phyloP scores from a whole-genome alignment of 2,888 invertebrate species.

The Hedychridium roseum region DNA sequence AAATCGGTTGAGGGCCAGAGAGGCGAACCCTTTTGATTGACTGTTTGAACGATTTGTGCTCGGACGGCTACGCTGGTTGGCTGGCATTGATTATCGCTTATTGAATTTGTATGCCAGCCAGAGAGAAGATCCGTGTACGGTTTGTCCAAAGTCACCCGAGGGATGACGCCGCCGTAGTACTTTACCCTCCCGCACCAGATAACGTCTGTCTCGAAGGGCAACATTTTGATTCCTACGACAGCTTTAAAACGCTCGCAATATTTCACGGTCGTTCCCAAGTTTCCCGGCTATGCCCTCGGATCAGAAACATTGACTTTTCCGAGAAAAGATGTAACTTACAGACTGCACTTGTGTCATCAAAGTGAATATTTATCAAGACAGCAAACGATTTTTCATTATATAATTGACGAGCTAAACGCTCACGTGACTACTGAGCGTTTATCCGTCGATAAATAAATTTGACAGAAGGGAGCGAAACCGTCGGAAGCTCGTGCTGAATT shows the following conservation, averaged over 20 bases:
- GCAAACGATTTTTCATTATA: no score
- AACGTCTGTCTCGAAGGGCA: conserved; percentile 11
- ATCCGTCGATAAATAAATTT: background rate
- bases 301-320: conserved; percentile 14
- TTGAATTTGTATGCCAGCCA: conserved; percentile 56
- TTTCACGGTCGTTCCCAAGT: background rate
- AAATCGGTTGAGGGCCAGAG: conserved; percentile 37
- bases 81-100: conserved; percentile 62
- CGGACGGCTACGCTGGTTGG: conserved; percentile 47
- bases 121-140: conserved; percentile 35
- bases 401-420: no score
- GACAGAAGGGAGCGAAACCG: background rate
- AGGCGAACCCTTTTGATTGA: conserved; percentile 56
- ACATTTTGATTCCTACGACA: conserved; percentile 14
- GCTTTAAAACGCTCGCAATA: conserved; percentile 12
- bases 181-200: conserved; percentile 27
- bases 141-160: conserved; percentile 43
- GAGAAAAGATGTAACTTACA: no score
- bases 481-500: background rate
- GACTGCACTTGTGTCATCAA: no score
- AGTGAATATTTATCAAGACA: no score
- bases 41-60: conserved; percentile 62
- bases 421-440: background rate
- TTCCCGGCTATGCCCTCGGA: background rate
- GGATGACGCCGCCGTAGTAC: conserved; percentile 33